These are phyloP conservation scores for Taphrorychus bicolor DNA, from an alignment of 2,888 invertebrate genomes.

Conservation along the genomic window DNA sequence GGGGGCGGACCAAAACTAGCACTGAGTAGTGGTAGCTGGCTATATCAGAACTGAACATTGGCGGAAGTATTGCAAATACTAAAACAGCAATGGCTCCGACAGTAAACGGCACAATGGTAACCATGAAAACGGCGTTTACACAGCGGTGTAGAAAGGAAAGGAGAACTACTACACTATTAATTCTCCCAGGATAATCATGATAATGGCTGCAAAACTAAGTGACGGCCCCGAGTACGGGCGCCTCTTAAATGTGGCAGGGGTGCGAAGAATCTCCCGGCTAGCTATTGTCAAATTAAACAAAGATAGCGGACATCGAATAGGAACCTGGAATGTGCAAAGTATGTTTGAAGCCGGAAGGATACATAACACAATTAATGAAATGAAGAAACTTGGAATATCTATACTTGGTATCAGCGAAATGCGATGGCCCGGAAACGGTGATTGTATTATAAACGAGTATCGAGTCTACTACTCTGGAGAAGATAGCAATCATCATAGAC, in stretches of 20 bases:
- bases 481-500: not conserved
- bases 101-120: not conserved
- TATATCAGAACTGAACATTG: too few species aligned
- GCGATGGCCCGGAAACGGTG: not conserved
- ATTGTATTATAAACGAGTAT: not conserved
- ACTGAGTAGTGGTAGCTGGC: too few species aligned
- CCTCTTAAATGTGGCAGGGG: conserved; percentile 14
- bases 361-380: too few species aligned
- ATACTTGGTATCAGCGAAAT: not conserved
- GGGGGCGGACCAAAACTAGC: too few species aligned
- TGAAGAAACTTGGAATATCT: not conserved
- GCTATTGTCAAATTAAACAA: not conserved
- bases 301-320: not conserved
- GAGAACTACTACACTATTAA: conserved; percentile 4
- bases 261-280: conserved; percentile 12
- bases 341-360: not conserved
- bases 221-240: conserved; percentile 17
- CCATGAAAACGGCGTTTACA: not conserved
- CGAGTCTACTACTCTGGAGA: not conserved
- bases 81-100: too few species aligned
- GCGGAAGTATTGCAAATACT: too few species aligned
- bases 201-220: not conserved
- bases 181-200: conserved; percentile 3
- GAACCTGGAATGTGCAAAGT: conserved; percentile 7
- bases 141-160: not conserved